Conservation (phyloP, 2,888 invertebrate genomes). For the Sclerodermus sp. region DNA sequence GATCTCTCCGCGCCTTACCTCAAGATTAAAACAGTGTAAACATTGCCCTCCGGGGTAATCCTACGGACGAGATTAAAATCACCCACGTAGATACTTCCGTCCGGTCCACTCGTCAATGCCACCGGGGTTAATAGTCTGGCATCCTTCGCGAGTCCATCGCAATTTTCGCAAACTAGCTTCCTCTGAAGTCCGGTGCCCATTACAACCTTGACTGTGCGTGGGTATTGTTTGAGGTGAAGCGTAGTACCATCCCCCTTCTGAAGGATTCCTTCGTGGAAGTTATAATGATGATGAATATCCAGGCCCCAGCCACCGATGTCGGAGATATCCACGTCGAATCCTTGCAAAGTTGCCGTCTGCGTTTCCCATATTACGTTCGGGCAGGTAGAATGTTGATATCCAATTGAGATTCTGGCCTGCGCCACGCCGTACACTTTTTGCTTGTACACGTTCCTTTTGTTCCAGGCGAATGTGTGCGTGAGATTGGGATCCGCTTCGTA, state of each 20-base stretch:
- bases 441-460: constrained; percentile 94
- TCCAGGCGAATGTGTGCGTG: constrained; percentile 97
- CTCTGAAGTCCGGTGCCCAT: constrained; percentile 92
- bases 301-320: constrained; percentile 98
- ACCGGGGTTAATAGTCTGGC: constrained; percentile 89
- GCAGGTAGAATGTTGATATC: constrained; percentile 92
- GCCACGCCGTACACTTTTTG: constrained; percentile 91
- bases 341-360: constrained; percentile 89
- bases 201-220: constrained; percentile 85
- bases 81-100: constrained; percentile 95
- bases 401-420: constrained; percentile 85
- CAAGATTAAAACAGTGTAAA: constrained; percentile 84
- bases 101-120: constrained; percentile 90
- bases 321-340: constrained; percentile 94
- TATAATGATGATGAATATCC: constrained; percentile 97
- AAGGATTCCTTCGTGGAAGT: constrained; percentile 95
- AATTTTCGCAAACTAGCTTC: constrained; percentile 82
- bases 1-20: constrained; percentile 62
- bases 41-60: constrained; percentile 86
- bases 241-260: constrained; percentile 98
- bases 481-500: constrained; percentile 96
- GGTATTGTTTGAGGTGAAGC: constrained; percentile 90
- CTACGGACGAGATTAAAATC: constrained; percentile 94
- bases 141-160: constrained; percentile 83
- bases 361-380: constrained; percentile 90